Percentiles rank a stretch among this genome's conserved stretches.
Evolutionary conservation across 2,113 vertebrate genomes (phyloP).

Genomic region (Festucalex cinctus): DNA sequence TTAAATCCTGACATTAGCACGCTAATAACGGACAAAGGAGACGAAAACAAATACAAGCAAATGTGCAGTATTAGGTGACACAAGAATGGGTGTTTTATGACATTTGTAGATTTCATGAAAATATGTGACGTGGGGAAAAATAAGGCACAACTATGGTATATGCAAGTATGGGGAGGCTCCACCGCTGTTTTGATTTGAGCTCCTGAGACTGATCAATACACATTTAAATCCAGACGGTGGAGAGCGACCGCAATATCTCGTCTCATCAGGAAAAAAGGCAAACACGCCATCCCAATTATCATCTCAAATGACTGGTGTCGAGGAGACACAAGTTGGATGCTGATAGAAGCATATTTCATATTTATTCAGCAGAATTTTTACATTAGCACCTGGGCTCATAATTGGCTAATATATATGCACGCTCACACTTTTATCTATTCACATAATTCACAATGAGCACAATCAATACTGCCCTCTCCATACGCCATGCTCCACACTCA

Average conservation of each 20-base stretch:
- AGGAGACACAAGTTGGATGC: constrained; percentile 51
- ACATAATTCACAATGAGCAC: constrained; percentile 69
- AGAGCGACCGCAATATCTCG: constrained; percentile 54
- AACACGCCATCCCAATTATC: constrained; percentile 66
- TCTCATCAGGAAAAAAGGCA: constrained; percentile 65
- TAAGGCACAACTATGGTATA: constrained; percentile 55
- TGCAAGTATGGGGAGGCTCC: constrained; percentile 48
- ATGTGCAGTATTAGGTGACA: constrained; percentile 33
- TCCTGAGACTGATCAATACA: constrained; percentile 73
- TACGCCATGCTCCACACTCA: constrained; percentile 38
- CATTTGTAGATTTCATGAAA: constrained; percentile 32
- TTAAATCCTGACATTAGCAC: constrained; percentile 85
- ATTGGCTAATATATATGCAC: constrained; percentile 71
- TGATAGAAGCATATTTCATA: constrained; percentile 61
- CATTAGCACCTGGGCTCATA: constrained; percentile 61
- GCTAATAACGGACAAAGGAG: constrained; percentile 66
- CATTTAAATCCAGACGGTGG: constrained; percentile 72
- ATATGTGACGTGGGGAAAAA: constrained; percentile 37
- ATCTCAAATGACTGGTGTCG: constrained; percentile 59
- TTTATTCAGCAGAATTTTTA: constrained; percentile 66
- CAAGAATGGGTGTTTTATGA: constrained; percentile 31
- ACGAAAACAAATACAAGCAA: constrained; percentile 55
- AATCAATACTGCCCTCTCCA: constrained; percentile 68
- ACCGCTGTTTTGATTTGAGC: constrained; percentile 62
- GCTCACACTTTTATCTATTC: constrained; percentile 73